phyloP scores from a whole-genome alignment of 2,797 vertebrate genomes.

The Parotocinclus haroldoi region DNA sequence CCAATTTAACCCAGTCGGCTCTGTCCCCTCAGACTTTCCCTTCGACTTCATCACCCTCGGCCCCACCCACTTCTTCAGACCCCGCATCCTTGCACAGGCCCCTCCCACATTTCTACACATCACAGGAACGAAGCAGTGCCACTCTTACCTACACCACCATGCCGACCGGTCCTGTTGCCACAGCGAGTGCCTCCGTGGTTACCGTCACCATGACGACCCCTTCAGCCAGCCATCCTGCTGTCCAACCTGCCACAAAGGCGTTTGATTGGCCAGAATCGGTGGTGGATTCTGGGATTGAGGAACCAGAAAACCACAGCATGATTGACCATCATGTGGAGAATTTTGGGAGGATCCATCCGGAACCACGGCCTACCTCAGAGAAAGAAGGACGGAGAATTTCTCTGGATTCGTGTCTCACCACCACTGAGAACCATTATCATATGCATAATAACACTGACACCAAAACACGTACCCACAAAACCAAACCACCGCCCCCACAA shows the following conservation, averaged over 20 bases:
- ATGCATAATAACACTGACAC: slow-evolving; percentile 52
- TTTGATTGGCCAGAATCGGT: slow-evolving; percentile 77
- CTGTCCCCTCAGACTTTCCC: slow-evolving; percentile 70
- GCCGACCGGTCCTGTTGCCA: slow-evolving; percentile 62
- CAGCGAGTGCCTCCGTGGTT: slow-evolving; percentile 60
- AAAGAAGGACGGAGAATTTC: slow-evolving; percentile 59
- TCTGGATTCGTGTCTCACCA: slow-evolving; percentile 77
- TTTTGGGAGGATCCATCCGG: slow-evolving; percentile 60
- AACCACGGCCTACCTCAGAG: background rate
- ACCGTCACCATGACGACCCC: slow-evolving; percentile 54
- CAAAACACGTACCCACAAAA: slow-evolving; percentile 44
- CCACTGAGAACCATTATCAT: slow-evolving; percentile 81
- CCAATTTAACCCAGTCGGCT: slow-evolving; percentile 84
- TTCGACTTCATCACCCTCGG: slow-evolving; percentile 41
- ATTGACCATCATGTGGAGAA: slow-evolving; percentile 87
- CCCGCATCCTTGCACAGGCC: slow-evolving; percentile 62
- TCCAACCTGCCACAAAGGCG: slow-evolving; percentile 39
- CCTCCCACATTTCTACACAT: slow-evolving; percentile 66
- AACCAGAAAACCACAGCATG: slow-evolving; percentile 88
- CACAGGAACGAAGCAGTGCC: slow-evolving; percentile 64
- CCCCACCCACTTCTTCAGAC: slow-evolving; percentile 48
- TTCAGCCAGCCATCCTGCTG: slow-evolving; percentile 52
- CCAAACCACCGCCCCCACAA: slow-evolving; percentile 64
- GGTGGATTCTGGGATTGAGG: slow-evolving; percentile 87
- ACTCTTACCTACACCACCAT: slow-evolving; percentile 72